Evolutionary conservation across 64 coral and sea anemone species (phyloP), one percentile per base, ranked within the genome.

Genomic region (Actinia tenebrosa): DNA sequence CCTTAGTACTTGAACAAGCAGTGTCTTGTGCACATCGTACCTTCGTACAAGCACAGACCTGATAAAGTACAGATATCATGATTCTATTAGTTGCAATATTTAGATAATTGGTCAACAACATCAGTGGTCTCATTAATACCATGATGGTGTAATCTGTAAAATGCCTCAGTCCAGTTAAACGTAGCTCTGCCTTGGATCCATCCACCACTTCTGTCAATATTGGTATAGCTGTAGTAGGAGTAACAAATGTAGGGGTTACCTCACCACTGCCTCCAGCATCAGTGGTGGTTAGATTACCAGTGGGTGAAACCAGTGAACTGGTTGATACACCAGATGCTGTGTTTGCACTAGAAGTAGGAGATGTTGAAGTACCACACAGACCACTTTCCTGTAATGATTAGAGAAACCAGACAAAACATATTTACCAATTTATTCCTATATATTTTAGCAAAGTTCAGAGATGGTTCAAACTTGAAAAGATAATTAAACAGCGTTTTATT

Each of bases 31-130:
- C 85, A 84, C 93, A 94, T 18, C 80, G 85, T 62, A 69, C 85
- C 3, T 82, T 87, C 22, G 89, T 94, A 64, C 93, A 94, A 14
- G 93, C 93, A 91, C 93, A 94, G 2, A 94, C 89, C 93, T 94
- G 42, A 7, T 52, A 83, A 50, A 77, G 64, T 50, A 22, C 42
- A 58, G 19, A 80, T 64, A 88, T 53, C 63, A 66, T 20, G 63
- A 66, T 25, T 1, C 19, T 30, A 18, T 75, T 30, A 13, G 69
- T 37, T 75, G 63, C 7, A 23, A 61, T 18, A 16, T 16, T 60
- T 22, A 85, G 4, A 27, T 61, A 10, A 44, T 45, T 4, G 19
- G 37, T 18, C 10, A 79, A 17, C 43, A 45, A 79, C 15, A 45
- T 50, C 47, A 50, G 47, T 8, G 7, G 47, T 50, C 45, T 52